phyloP scores from a whole-genome alignment of 2,113 vertebrate species.

The Rhipidura dahli region DNA sequence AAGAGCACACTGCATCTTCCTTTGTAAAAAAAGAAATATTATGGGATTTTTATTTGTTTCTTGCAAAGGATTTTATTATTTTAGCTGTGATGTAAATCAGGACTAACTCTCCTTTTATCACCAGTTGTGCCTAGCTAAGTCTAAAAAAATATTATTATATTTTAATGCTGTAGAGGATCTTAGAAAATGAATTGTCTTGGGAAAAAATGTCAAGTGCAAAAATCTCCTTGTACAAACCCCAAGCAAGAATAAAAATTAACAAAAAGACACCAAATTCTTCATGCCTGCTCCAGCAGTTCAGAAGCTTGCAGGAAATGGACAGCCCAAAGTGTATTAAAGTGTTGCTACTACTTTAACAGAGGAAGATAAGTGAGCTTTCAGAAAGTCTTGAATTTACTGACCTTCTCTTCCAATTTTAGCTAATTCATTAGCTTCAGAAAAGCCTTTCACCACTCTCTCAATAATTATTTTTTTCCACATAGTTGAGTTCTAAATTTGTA shows the following conservation, averaged over 20 bases:
- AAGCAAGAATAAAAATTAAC: not conserved
- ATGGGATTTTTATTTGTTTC: not conserved
- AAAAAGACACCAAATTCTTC: not conserved
- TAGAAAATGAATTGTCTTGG: not conserved
- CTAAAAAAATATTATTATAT: not conserved
- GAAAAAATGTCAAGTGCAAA: not conserved
- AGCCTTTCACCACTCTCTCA: not conserved
- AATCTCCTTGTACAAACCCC: not conserved
- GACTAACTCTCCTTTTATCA: not conserved
- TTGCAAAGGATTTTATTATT: not conserved
- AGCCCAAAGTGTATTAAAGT: not conserved
- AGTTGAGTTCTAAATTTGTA: slow-evolving; percentile 22
- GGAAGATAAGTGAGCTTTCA: slow-evolving; percentile 1
- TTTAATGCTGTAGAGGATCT: not conserved
- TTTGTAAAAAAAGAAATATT: not conserved
- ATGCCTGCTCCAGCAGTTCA: not conserved
- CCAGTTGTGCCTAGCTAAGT: not conserved
- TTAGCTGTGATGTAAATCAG: not conserved
- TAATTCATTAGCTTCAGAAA: slow-evolving; percentile 42
- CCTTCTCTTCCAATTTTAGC: slow-evolving; percentile 22
- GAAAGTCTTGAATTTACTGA: slow-evolving; percentile 19
- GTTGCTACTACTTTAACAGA: not conserved
- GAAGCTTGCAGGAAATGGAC: not conserved
- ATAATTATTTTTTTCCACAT: slow-evolving; percentile 30
- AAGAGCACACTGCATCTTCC: not conserved